Conservation (phyloP, 2,797 vertebrate genomes). For the Enoplosus armatus region DNA sequence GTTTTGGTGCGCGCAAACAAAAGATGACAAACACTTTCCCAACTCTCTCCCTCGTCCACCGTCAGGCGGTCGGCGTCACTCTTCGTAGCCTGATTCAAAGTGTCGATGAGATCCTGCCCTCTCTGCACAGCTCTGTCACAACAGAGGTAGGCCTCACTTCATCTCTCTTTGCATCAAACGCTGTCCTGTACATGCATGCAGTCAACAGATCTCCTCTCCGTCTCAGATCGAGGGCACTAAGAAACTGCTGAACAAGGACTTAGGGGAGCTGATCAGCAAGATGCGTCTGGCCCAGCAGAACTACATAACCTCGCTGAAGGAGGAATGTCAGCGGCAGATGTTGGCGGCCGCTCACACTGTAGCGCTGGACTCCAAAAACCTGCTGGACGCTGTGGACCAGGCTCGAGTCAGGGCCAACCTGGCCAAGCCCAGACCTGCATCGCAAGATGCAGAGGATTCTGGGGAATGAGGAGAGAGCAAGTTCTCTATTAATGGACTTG, state of each 20-base stretch:
- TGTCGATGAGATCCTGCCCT: slow-evolving; percentile 91
- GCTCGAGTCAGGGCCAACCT: slow-evolving; percentile 88
- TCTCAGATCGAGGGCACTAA: slow-evolving; percentile 92
- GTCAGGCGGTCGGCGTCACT: slow-evolving; percentile 88
- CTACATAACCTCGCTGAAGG: slow-evolving; percentile 87
- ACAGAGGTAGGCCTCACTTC: slow-evolving; percentile 85
- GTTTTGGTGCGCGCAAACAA: no score
- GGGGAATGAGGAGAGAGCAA: neutral
- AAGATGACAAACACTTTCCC: no score
- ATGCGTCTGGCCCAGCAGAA: slow-evolving; percentile 95
- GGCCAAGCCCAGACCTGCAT: slow-evolving; percentile 75
- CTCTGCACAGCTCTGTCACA: slow-evolving; percentile 87
- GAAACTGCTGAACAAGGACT: slow-evolving; percentile 93
- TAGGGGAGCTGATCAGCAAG: slow-evolving; percentile 91
- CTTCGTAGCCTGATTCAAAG: slow-evolving; percentile 91
- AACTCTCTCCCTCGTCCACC: neutral
- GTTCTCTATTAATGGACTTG: neutral
- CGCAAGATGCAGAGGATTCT: neutral
- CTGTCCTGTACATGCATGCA: no score
- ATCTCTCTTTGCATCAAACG: no score
- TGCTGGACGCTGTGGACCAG: slow-evolving; percentile 93
- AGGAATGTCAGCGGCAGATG: slow-evolving; percentile 94
- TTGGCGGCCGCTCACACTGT: slow-evolving; percentile 90
- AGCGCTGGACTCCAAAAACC: slow-evolving; percentile 93
- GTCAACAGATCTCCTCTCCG: neutral